Evolutionary conservation across 2,797 vertebrate genomes (phyloP), one percentile per base, ranked within the genome.

Genomic region (Gallinago solitaria): DNA sequence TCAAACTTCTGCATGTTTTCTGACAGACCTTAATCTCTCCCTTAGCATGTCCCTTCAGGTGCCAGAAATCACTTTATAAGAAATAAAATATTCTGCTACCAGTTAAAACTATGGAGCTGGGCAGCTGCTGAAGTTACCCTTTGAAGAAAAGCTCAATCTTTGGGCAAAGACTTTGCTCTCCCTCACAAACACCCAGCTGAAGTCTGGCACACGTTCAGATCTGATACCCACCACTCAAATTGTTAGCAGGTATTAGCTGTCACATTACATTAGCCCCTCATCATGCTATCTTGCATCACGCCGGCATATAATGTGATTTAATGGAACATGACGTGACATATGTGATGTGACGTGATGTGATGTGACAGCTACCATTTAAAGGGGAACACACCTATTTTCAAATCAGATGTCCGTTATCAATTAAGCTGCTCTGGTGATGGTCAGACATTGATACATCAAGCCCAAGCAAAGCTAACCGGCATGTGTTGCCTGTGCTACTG

Each of bases 171-270:
- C 61, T n/a, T 69, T 12, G 6, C 24, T 18, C 14, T 18, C 9
- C 45, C 73, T 57, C 74, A 50, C 63, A 41, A 65, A 68, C 43
- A 24, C 51, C 53, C 59, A 53, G 70, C 84, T 45, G 56, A 92
- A 88, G 67, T 1, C 91, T 94, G 96, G 94, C 88, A 65, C 91
- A 39, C 8, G 4, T 14, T 95, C 87, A 81, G 81, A 67, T 35
- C 86, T 2, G 81, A 91, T 65, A 87, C 94, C 93, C 83, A 80
- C 94, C 69, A 89, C 93, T 90, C 93, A 83, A 93, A 96, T 60
- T 73, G 94, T 94, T 85, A 95, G 88, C 95, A 97, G 97, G 95
- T 97, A 96, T 95, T 87, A 94, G 89, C 96, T 97, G 97, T 92
- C 95, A 96, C 68, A 2, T 96, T 35, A 14, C 78, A 96, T 97